Evolutionary conservation across 2,113 vertebrate species (phyloP).

Genomic region (Sylvietta virens): DNA sequence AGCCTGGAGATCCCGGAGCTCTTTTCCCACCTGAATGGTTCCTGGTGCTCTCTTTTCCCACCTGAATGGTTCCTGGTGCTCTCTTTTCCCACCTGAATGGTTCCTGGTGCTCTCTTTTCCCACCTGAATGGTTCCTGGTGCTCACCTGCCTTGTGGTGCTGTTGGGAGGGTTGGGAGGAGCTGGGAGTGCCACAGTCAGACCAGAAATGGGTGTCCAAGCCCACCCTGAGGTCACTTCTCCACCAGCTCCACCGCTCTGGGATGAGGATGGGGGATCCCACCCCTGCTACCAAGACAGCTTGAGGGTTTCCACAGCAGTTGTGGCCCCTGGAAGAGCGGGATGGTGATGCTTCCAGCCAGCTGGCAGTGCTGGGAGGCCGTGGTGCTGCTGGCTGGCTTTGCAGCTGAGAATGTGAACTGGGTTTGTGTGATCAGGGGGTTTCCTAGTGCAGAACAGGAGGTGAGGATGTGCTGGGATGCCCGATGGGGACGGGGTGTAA

Average conservation of each 20-base stretch:
- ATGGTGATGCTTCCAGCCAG: not conserved
- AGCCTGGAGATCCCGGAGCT: not conserved
- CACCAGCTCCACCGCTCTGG: not conserved
- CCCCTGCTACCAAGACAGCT: not conserved
- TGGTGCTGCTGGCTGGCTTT: not conserved
- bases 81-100: not conserved
- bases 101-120: not conserved
- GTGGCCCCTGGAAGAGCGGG: not conserved
- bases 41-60: not conserved
- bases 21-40: not conserved
- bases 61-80: too few species aligned
- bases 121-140: not conserved
- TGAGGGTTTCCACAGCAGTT: not conserved
- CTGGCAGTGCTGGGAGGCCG: not conserved
- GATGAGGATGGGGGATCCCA: not conserved
- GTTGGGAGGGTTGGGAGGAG: not conserved
- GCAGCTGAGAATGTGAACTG: fast-evolving
- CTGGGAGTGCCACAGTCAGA: not conserved
- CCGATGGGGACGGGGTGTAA: fast-evolving
- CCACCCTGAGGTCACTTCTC: not conserved
- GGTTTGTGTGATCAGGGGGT: not conserved
- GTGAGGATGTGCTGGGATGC: not conserved
- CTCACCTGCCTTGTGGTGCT: not conserved
- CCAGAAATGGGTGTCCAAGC: not conserved
- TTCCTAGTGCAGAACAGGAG: not conserved